These are phyloP conservation scores for Peromyscus attwateri DNA, from an alignment of 2,797 vertebrate genomes.

Conservation along the genomic window DNA sequence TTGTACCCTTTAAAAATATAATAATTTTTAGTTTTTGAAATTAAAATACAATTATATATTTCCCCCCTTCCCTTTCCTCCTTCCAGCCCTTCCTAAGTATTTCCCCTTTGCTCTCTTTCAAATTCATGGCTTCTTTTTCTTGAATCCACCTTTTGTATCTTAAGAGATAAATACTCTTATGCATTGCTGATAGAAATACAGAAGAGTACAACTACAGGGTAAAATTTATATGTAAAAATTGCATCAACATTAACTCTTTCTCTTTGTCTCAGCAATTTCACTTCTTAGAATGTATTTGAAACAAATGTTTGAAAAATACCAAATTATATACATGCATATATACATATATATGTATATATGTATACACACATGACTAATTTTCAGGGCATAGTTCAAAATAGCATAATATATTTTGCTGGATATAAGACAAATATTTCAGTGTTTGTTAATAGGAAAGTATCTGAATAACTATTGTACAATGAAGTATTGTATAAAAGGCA, in stretches of 20 bases:
- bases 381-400: conserved; percentile 62
- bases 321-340: background rate
- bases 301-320: conserved; percentile 60
- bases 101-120: background rate
- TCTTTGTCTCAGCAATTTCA: conserved; percentile 53
- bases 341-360: background rate
- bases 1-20: background rate
- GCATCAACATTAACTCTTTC: conserved; percentile 16
- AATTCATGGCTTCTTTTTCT: background rate
- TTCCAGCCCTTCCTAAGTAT: background rate
- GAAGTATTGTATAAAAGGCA: conserved; percentile 39
- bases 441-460: conserved; percentile 25
- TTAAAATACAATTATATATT: background rate
- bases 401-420: conserved; percentile 11
- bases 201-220: conserved; percentile 53
- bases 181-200: conserved; percentile 75
- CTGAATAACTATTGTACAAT: conserved; percentile 55
- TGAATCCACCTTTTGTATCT: background rate
- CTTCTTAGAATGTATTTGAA: conserved; percentile 61
- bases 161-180: conserved; percentile 65
- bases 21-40: background rate
- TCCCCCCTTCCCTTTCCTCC: background rate
- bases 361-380: conserved; percentile 15
- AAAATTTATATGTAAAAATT: conserved; percentile 61
- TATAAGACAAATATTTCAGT: conserved; percentile 15